Evolutionary conservation across 1,140 invertebrate genomes (phyloP).

Genomic region (Drosophila paulistorum): DNA sequence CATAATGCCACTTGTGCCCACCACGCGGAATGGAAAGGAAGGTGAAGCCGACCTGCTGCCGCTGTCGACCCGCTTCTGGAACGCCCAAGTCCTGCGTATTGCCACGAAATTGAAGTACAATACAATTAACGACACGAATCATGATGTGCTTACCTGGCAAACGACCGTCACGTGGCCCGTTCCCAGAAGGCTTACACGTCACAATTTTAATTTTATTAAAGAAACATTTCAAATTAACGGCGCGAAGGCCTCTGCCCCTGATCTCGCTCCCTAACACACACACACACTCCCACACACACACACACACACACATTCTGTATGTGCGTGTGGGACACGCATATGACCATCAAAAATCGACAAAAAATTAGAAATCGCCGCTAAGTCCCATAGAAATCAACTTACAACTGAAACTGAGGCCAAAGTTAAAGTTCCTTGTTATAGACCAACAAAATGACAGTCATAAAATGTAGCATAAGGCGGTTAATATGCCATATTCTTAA

Average conservation of each 20-base stretch:
- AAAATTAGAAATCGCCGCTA: conserved; percentile 61
- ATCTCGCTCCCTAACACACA: not conserved
- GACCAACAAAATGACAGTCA: conserved; percentile 63
- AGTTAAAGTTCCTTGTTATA: conserved; percentile 21
- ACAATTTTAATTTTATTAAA: conserved; percentile 83
- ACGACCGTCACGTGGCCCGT: conserved; percentile 82
- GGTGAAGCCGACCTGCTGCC: not conserved
- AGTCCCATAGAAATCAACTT: conserved; percentile 39
- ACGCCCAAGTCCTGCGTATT: conserved; percentile 39
- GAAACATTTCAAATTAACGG: conserved; percentile 82
- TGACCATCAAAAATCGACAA: conserved; percentile 35
- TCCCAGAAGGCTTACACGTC: conserved; percentile 82
- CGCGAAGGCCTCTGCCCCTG: conserved; percentile 17
- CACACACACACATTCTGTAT: not conserved
- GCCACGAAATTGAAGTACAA: conserved; percentile 71
- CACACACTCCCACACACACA: too few relatives aligned
- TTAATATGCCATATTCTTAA: conserved; percentile 54
- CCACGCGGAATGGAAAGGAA: not conserved
- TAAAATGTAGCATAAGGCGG: conserved; percentile 48
- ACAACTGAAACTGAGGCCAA: not conserved
- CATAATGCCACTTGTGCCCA: conserved; percentile 42
- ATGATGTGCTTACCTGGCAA: conserved; percentile 83
- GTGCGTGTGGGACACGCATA: not conserved
- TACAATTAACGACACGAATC: conserved; percentile 83
- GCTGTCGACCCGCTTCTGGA: conserved; percentile 8